Conservation (phyloP, 2,797 vertebrate species). For the Sebastes flavidus region DNA sequence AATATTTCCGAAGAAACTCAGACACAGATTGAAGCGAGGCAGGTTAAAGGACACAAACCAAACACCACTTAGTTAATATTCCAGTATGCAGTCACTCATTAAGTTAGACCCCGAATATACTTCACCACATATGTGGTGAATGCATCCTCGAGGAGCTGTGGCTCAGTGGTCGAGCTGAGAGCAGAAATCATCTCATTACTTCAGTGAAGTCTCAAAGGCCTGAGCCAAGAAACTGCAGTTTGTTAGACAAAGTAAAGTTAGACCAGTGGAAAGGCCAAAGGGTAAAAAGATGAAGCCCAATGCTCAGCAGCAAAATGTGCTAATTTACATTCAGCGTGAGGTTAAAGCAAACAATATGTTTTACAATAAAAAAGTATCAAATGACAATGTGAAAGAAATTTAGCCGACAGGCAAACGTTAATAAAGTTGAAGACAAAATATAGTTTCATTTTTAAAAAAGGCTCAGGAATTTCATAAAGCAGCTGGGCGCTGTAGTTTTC, state of each 20-base stretch:
- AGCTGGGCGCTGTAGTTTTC: too few species aligned
- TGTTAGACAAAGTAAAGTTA: background rate
- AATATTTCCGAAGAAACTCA: background rate
- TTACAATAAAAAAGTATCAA: background rate
- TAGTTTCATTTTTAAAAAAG: background rate
- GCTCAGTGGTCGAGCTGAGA: background rate
- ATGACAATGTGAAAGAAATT: background rate
- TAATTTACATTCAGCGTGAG: background rate
- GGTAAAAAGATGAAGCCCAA: background rate
- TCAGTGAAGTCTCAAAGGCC: background rate
- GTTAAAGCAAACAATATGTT: background rate
- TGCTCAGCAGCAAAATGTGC: background rate
- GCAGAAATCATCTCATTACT: conserved; percentile 22
- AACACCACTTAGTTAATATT: background rate
- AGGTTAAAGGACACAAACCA: conserved; percentile 5
- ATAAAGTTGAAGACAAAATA: background rate
- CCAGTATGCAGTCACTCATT: background rate
- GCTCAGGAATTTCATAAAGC: too few species aligned
- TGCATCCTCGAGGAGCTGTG: background rate
- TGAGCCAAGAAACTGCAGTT: background rate
- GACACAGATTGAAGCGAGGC: background rate
- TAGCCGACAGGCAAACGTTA: background rate
- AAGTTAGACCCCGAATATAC: background rate
- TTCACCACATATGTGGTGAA: background rate
- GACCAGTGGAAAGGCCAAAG: background rate